Evolutionary conservation across 2,797 vertebrate genomes (phyloP).

Genomic region (Ciconia nigra): DNA sequence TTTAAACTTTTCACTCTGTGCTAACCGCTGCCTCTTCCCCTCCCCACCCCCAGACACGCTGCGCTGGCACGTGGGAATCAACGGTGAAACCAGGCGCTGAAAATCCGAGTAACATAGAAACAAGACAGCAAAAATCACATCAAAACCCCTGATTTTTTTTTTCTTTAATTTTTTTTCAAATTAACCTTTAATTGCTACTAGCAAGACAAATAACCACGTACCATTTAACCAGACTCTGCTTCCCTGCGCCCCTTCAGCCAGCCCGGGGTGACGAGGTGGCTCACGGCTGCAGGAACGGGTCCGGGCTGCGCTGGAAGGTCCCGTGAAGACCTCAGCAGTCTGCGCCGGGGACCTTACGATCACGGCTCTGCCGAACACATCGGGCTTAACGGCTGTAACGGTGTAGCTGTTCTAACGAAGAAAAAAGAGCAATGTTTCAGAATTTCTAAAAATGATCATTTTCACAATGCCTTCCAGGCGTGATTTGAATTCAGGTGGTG

Average conservation of each 20-base stretch:
- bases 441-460: background rate
- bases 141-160: fast-evolving
- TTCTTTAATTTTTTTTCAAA: background rate
- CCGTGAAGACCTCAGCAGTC: background rate
- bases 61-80: background rate
- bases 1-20: background rate
- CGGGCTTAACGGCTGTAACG: fast-evolving
- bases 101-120: background rate
- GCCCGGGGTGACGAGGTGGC: background rate
- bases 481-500: fast-evolving
- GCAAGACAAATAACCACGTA: background rate
- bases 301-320: fast-evolving
- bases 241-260: background rate
- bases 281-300: fast-evolving
- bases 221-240: background rate
- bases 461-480: background rate
- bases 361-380: background rate
- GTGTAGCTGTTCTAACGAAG: background rate
- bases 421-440: background rate
- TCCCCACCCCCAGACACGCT: background rate
- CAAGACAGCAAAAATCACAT: background rate
- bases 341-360: background rate
- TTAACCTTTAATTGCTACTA: background rate
- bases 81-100: background rate
- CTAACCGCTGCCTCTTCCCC: background rate